Percentiles rank a stretch among this genome's conserved stretches.
Evolutionary conservation across 2,797 vertebrate species (phyloP).

Genomic region (Mormyrus hasselquistii): DNA sequence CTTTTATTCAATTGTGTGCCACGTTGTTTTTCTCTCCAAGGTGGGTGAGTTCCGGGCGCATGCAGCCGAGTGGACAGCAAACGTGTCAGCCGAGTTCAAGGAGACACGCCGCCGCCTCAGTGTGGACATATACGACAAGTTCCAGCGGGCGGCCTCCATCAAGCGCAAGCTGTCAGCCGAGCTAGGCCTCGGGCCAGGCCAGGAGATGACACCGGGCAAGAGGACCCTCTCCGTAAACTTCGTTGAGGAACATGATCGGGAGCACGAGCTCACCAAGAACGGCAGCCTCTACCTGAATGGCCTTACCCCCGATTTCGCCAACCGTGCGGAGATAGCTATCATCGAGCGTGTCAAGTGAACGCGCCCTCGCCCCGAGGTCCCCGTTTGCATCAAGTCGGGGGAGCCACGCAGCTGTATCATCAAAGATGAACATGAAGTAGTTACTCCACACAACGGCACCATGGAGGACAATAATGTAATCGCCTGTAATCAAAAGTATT

Average conservation of each 20-base stretch:
- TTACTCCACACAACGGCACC: not conserved
- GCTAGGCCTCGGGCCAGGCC: conserved; percentile 72
- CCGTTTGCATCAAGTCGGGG: conserved; percentile 60
- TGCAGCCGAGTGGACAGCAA: conserved; percentile 95
- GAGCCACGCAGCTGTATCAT: conserved; percentile 38
- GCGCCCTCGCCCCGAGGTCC: conserved; percentile 20
- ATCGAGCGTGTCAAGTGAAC: conserved; percentile 82
- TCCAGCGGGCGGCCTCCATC: conserved; percentile 91
- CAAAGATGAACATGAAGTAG: conserved; percentile 29
- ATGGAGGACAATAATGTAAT: conserved; percentile 5
- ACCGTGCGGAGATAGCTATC: conserved; percentile 74
- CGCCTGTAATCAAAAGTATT: conserved; percentile 20
- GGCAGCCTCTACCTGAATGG: conserved; percentile 94
- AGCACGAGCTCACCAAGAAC: conserved; percentile 68
- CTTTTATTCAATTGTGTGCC: not conserved
- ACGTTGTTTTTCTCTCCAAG: conserved; percentile 48
- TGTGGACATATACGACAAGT: conserved; percentile 95
- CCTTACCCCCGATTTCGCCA: conserved; percentile 83
- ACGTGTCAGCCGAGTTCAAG: conserved; percentile 95
- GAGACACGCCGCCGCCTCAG: conserved; percentile 89
- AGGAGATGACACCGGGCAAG: conserved; percentile 84
- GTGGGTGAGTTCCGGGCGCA: conserved; percentile 95
- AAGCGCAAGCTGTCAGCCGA: conserved; percentile 94
- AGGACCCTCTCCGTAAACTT: conserved; percentile 86
- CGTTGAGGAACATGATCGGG: conserved; percentile 77